Base-by-base conservation (phyloP, 2,888 invertebrate species). In the Gymnocheta viridis region DNA sequence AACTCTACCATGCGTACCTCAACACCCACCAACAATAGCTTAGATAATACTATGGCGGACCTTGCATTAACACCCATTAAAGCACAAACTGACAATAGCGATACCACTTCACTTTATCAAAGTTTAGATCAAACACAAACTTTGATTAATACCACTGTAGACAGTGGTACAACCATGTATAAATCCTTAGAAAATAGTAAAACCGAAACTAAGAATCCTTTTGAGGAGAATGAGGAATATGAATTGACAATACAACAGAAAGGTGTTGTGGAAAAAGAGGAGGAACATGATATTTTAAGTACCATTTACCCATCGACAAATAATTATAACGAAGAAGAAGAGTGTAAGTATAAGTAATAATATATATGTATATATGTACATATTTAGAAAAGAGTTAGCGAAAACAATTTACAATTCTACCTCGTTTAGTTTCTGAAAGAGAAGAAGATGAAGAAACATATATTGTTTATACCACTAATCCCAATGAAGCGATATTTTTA, bases 401-500 rank as follows among this genome's bases (percentile, higher is more conserved):
- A 14, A 4, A 19, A 4, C 0, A 14, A 14, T 32, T 10, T 10
- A 7, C 9, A 9, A 27, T 9, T 35, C 0, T 7, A 27, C 49
- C 56, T 6, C 38, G 76, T 80, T 2, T 29, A 90, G 91, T 90
- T 41, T 92, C 92, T 1, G 89, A 93, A 87, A 82, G 92, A 85
- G 90, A 93, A 88, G 88, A 92, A 66, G 89, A 93, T 87, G 89
- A 92, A 81, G 88, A 88, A 51, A 88, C 92, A 0, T 93, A 91
- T 64, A 90, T 91, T 79, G 91, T 91, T 0, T 87, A 87, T 32
- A 88, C 82, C 19, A 87, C 87, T 19, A 86, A 89, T 47, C 90
- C 91, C 6, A 89, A 89, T 56, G 93, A 93, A 47, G 91, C 92
- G 17, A 85, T 93, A 78, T 92, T 93, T 82, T 87, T 93, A 29